Conservation (phyloP, 2,113 vertebrate genomes). For the Orcinus orca region DNA sequence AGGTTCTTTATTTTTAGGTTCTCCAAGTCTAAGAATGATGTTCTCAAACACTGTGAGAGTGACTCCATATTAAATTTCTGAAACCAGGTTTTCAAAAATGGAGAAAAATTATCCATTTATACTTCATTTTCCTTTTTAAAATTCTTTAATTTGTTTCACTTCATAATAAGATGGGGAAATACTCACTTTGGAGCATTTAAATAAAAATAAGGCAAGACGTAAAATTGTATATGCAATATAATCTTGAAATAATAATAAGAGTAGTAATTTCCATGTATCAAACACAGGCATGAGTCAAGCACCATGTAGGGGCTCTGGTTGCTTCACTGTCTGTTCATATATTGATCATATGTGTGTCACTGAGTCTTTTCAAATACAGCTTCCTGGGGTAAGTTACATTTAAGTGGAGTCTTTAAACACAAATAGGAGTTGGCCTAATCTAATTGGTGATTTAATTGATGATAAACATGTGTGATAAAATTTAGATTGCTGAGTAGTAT, state of each 20-base stretch:
- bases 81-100: background rate
- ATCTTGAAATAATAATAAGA: background rate
- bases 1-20: background rate
- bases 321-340: background rate
- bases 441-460: background rate
- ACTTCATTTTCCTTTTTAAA: background rate
- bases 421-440: background rate
- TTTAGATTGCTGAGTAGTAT: background rate
- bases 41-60: background rate
- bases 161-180: background rate
- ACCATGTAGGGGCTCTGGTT: background rate
- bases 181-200: background rate
- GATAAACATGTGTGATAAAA: background rate
- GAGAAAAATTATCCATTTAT: background rate
- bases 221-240: background rate
- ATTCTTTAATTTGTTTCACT: background rate
- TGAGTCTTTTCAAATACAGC: background rate
- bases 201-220: background rate
- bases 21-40: background rate
- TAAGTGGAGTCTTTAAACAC: background rate
- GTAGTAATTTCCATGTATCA: background rate
- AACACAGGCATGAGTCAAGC: background rate
- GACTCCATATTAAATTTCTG: background rate
- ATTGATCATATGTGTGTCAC: background rate
- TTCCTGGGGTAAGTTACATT: background rate